Percentiles rank a stretch among this genome's conserved stretches.
Evolutionary conservation across 1,140 invertebrate genomes (phyloP).

Genomic region (Leptinotarsa lineolata): DNA sequence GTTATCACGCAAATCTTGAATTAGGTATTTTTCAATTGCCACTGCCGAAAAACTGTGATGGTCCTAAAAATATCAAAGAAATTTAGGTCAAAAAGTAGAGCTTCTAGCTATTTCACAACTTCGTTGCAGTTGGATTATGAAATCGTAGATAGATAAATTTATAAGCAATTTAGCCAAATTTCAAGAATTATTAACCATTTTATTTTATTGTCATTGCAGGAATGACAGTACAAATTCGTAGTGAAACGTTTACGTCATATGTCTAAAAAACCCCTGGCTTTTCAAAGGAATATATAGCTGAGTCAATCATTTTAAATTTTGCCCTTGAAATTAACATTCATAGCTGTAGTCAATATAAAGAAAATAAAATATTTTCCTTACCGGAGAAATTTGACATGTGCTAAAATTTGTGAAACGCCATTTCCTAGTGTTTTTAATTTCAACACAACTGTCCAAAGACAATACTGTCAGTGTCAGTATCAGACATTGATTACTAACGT

Average conservation of each 20-base stretch:
- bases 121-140: background rate
- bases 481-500: no score
- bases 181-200: slow-evolving; percentile 7
- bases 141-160: background rate
- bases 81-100: background rate
- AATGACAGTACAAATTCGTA: slow-evolving; percentile 30
- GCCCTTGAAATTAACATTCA: background rate
- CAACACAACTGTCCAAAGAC: slow-evolving; percentile 3
- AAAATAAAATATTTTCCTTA: slow-evolving; percentile 35
- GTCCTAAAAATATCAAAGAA: slow-evolving; percentile 16
- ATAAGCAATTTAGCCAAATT: background rate
- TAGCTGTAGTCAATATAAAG: slow-evolving; percentile 16
- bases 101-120: background rate
- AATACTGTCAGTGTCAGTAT: background rate
- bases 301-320: slow-evolving; percentile 8
- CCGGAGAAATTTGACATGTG: slow-evolving; percentile 47
- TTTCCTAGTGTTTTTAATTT: slow-evolving; percentile 32
- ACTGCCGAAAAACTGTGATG: slow-evolving; percentile 21
- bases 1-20: slow-evolving; percentile 37
- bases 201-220: background rate
- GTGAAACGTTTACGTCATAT: slow-evolving; percentile 41
- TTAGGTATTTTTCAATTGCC: slow-evolving; percentile 13
- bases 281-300: slow-evolving; percentile 2
- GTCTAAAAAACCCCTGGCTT: slow-evolving; percentile 1
- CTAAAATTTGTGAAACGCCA: slow-evolving; percentile 45